phyloP scores from a whole-genome alignment of 2,797 vertebrate species.

The Takifugu ocellatus region DNA sequence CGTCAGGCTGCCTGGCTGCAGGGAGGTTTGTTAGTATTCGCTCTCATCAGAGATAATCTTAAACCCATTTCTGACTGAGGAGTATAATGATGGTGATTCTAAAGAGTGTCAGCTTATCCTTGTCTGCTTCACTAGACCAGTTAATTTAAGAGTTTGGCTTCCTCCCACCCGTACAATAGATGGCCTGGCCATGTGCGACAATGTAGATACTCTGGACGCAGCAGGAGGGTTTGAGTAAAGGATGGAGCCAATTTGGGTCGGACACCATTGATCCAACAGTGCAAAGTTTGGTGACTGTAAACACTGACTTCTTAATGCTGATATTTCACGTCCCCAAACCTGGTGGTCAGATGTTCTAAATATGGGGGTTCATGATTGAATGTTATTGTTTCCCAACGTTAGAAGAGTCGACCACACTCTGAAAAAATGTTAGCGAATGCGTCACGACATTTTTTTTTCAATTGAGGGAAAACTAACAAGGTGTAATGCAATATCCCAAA shows the following conservation, averaged over 20 bases:
- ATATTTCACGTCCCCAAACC: neutral
- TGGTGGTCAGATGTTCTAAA: constrained; percentile 2
- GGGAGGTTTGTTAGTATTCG: constrained; percentile 65
- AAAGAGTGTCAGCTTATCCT: constrained; percentile 69
- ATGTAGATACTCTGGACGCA: constrained; percentile 49
- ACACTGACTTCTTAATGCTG: constrained; percentile 32
- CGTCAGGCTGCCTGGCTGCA: constrained; percentile 56
- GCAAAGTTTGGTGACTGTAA: constrained; percentile 52
- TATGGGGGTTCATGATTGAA: too few species aligned
- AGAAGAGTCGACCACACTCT: too few species aligned
- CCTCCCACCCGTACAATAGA: constrained; percentile 52
- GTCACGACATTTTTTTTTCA: too few species aligned
- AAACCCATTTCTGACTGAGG: constrained; percentile 69
- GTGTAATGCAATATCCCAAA: too few species aligned
- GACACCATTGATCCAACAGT: constrained; percentile 57
- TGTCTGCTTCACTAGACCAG: constrained; percentile 71
- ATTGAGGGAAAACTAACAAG: too few species aligned
- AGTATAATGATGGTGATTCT: constrained; percentile 72
- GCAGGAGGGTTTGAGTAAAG: constrained; percentile 33
- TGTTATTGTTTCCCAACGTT: too few species aligned
- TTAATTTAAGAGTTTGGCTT: constrained; percentile 71
- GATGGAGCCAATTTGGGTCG: constrained; percentile 44
- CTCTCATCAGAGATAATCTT: constrained; percentile 72
- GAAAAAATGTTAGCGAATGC: too few species aligned
- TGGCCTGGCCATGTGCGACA: constrained; percentile 17